phyloP scores from a whole-genome alignment of 1,140 invertebrate genomes.

The Drosophila watanabei region DNA sequence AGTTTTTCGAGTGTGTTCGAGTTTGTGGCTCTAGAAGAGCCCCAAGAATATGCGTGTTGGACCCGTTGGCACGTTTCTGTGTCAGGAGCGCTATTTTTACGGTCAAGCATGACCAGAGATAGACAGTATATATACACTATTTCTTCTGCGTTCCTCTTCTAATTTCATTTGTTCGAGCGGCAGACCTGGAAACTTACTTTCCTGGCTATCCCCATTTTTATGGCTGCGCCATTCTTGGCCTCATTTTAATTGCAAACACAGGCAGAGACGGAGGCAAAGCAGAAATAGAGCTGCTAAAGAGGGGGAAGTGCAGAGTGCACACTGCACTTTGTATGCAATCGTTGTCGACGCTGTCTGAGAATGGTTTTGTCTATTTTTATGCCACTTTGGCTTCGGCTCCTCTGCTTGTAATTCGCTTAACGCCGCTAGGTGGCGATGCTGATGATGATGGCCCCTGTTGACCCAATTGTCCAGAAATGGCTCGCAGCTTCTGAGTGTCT shows the following conservation, averaged over 20 bases:
- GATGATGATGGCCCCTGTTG: slow-evolving; percentile 62
- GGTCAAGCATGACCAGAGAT: slow-evolving; percentile 59
- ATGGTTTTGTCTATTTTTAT: slow-evolving; percentile 73
- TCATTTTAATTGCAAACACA: slow-evolving; percentile 75
- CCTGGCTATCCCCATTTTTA: slow-evolving; percentile 53
- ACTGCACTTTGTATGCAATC: slow-evolving; percentile 75
- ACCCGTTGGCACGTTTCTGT: slow-evolving; percentile 63
- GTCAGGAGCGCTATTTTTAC: slow-evolving; percentile 55
- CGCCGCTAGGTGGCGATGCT: slow-evolving; percentile 72
- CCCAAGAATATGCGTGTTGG: slow-evolving; percentile 66
- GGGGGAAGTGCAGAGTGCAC: neutral
- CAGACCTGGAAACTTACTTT: slow-evolving; percentile 57
- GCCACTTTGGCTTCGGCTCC: slow-evolving; percentile 63
- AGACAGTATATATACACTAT: slow-evolving; percentile 4
- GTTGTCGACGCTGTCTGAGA: slow-evolving; percentile 42
- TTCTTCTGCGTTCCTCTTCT: slow-evolving; percentile 39
- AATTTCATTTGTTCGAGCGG: slow-evolving; percentile 67
- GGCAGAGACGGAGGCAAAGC: neutral
- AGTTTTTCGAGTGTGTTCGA: slow-evolving; percentile 33
- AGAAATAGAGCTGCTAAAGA: slow-evolving; percentile 14
- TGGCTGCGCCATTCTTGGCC: slow-evolving; percentile 60
- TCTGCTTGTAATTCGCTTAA: slow-evolving; percentile 70
- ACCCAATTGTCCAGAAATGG: slow-evolving; percentile 69
- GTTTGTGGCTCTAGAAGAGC: slow-evolving; percentile 17
- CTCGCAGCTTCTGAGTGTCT: slow-evolving; percentile 23